phyloP scores from a whole-genome alignment of 2,113 vertebrate genomes.

The Pycnonotus jocosus region DNA sequence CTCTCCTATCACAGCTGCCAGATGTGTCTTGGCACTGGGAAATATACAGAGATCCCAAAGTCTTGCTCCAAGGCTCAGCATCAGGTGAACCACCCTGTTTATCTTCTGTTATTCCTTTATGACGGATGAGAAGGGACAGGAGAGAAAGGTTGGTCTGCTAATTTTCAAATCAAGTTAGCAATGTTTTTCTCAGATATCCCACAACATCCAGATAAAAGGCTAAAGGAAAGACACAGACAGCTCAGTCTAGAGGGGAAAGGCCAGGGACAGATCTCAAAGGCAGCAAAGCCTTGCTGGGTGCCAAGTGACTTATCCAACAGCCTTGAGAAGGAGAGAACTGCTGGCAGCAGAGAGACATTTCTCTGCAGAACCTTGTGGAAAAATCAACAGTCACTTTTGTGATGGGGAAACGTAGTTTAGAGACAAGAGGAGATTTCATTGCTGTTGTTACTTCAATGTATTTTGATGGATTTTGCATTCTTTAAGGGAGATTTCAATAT shows the following conservation, averaged over 20 bases:
- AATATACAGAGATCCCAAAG: neutral
- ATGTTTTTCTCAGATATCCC: neutral
- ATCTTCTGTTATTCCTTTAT: neutral
- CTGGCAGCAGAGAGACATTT: neutral
- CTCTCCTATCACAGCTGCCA: neutral
- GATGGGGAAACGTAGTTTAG: neutral
- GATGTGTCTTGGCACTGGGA: neutral
- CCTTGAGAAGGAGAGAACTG: neutral
- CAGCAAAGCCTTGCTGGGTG: neutral
- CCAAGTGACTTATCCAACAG: neutral
- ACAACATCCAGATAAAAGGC: neutral
- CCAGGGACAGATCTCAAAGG: neutral
- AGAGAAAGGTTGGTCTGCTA: neutral
- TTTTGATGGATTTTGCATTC: neutral
- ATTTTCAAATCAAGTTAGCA: neutral
- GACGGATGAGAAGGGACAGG: neutral
- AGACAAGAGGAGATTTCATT: neutral
- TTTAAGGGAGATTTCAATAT: neutral
- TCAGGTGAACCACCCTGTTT: neutral
- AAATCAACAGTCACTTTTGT: neutral
- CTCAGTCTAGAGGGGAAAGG: neutral
- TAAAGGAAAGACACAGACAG: neutral
- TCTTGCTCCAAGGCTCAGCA: neutral
- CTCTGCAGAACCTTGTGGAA: neutral
- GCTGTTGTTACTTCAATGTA: neutral